Evolutionary conservation across 1,140 invertebrate genomes (phyloP).

Genomic region (Bathynomus jamesi): DNA sequence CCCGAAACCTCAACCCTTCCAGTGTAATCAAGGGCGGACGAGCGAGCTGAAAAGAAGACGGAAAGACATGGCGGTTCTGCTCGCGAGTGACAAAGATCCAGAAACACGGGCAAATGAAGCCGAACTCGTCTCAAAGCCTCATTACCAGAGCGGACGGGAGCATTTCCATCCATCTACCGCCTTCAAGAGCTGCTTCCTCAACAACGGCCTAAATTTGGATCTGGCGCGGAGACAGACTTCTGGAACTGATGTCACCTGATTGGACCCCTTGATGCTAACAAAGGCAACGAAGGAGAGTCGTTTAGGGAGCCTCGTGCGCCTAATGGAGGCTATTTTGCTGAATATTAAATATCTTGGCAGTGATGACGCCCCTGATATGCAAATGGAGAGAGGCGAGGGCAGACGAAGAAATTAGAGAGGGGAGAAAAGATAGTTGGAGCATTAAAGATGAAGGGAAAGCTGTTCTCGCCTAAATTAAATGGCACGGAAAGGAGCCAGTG

Average conservation of each 20-base stretch:
- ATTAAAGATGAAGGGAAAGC: neutral
- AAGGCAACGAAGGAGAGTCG: neutral
- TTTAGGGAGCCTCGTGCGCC: neutral
- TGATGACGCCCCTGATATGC: neutral
- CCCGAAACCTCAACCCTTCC: neutral
- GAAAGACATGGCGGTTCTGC: neutral
- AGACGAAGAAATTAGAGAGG: neutral
- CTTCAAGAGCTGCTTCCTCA: neutral
- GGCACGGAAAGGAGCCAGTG: neutral
- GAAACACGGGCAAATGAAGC: neutral
- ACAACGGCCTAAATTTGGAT: neutral
- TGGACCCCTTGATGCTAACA: neutral
- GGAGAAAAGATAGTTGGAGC: neutral
- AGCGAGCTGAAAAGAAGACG: neutral
- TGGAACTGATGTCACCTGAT: neutral
- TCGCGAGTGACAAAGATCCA: neutral
- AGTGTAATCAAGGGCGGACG: neutral
- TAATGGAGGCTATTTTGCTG: neutral
- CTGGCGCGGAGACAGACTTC: neutral
- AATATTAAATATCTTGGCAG: neutral
- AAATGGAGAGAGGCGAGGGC: neutral
- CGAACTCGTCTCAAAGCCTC: neutral
- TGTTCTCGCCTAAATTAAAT: neutral
- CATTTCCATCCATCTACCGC: neutral
- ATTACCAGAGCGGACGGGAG: neutral